Evolutionary conservation across 2,113 vertebrate species (phyloP), one percentile per base, ranked within the genome.

Genomic region (Tyrannus savana): DNA sequence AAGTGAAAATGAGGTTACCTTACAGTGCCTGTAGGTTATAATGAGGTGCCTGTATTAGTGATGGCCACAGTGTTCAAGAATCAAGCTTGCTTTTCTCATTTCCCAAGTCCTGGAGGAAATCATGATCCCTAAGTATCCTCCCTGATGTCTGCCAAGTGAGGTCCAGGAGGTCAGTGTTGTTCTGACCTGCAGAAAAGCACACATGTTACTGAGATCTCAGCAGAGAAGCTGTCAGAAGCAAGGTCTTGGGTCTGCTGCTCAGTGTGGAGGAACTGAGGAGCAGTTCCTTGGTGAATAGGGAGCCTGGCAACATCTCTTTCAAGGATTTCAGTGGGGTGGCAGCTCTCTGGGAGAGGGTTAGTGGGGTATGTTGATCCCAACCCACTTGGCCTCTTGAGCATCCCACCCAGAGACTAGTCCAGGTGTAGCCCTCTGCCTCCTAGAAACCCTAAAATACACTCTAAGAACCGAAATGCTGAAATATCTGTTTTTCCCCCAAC

Each of bases 401-500:
- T 75, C 41, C 24, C 42, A 46, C 4, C 13, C 30, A 49, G 0
- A 4, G 8, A 1, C 28, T 19, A 33, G 31, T 19, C 53, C 22
- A 28, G 23, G 11, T 46, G 8, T 18, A 62, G 15, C 46, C 2
- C 12, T 33, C 27, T 37, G 12, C 49, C 21, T 73, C 22, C 19
- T 15, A 19, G 68, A 63, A 42, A 10, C 10, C 35, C 52, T 64
- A 41, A 63, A 41, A 74, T 53, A 3, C 27, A 31, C 19, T 49
- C 31, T 41, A 66, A 87, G 19, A 90, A 60, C 1, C 1, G 31
- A 59, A 24, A 16, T 27, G 8, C 21, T 62, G 2, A 64, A 74
- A n/a, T 50, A 24, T 1, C 0, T 23, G 6, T 6, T 41, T 12
- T 14, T 50, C 0, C 2, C 37, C 25, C 1, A 46, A 16, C 7